Conservation (phyloP, 2,797 vertebrate species). For the Manis javanica region DNA sequence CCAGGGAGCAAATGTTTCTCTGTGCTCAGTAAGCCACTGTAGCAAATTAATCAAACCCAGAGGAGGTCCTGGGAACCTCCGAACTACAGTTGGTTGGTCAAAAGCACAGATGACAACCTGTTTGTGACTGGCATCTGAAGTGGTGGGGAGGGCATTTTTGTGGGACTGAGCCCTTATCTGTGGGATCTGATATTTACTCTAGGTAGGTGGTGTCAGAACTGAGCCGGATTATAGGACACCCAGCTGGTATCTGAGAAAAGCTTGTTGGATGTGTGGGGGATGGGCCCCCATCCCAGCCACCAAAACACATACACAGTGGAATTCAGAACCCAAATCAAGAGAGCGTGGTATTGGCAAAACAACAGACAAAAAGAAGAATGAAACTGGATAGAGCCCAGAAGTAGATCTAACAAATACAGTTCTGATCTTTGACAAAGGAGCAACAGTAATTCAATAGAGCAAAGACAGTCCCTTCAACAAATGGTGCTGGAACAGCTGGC, state of each 20-base stretch:
- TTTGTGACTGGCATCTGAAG: too few relatives aligned
- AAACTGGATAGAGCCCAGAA: background rate
- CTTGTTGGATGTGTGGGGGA: background rate
- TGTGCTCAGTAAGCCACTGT: background rate
- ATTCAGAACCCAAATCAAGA: background rate
- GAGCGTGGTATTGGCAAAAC: background rate
- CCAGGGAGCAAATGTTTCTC: background rate
- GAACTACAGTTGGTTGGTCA: too few relatives aligned
- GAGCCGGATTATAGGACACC: rapidly evolving
- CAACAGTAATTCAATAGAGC: background rate
- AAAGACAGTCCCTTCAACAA: background rate
- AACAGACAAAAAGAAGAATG: background rate
- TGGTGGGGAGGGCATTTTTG: too few relatives aligned
- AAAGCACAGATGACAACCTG: too few relatives aligned
- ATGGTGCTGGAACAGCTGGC: background rate
- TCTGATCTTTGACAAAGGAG: background rate
- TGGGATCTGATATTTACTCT: too few relatives aligned
- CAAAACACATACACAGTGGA: too few relatives aligned
- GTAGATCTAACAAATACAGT: background rate
- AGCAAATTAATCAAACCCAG: background rate
- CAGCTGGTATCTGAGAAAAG: too few relatives aligned
- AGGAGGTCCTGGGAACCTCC: background rate
- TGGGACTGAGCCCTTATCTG: too few relatives aligned
- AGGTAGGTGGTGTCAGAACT: too few relatives aligned
- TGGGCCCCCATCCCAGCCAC: too few relatives aligned